Percentiles rank a stretch among this genome's conserved stretches.
phyloP scores from a whole-genome alignment of 2,797 vertebrate species.

The Brachymystax lenok region DNA sequence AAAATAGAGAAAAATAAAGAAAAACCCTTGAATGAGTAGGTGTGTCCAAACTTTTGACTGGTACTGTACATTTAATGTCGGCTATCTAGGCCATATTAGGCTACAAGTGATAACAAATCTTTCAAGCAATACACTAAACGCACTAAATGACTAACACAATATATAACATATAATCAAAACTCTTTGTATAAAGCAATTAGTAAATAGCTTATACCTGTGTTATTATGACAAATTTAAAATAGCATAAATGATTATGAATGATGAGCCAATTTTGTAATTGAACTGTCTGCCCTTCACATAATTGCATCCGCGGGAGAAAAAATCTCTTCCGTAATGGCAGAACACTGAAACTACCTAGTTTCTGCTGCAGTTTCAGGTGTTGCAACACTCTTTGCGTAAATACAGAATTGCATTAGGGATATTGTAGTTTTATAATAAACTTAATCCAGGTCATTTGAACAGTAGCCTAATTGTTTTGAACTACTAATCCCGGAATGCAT shows the following conservation, averaged over 20 bases:
- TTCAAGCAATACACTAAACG: no score
- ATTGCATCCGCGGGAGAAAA: background rate
- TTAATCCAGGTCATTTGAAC: conserved; percentile 20
- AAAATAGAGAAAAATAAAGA: no score
- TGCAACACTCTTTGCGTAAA: conserved; percentile 48
- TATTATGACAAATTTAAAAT: background rate
- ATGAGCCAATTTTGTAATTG: background rate
- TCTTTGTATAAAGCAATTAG: no score
- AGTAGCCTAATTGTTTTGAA: conserved; percentile 35
- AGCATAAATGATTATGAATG: background rate
- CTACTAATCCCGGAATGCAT: conserved; percentile 68
- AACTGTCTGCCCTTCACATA: background rate
- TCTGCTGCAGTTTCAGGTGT: conserved; percentile 73
- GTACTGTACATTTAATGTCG: no score
- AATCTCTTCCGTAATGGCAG: background rate
- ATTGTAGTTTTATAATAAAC: conserved; percentile 47
- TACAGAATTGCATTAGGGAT: conserved; percentile 60
- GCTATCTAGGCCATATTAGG: no score
- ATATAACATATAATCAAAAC: background rate
- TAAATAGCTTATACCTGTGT: background rate
- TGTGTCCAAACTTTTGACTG: no score
- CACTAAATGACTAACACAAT: background rate
- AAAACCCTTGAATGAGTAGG: no score
- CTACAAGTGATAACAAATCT: no score
- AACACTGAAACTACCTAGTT: conserved; percentile 67